Base-by-base conservation (phyloP, 2,888 invertebrate species). In the Lacanobia oleracea region DNA sequence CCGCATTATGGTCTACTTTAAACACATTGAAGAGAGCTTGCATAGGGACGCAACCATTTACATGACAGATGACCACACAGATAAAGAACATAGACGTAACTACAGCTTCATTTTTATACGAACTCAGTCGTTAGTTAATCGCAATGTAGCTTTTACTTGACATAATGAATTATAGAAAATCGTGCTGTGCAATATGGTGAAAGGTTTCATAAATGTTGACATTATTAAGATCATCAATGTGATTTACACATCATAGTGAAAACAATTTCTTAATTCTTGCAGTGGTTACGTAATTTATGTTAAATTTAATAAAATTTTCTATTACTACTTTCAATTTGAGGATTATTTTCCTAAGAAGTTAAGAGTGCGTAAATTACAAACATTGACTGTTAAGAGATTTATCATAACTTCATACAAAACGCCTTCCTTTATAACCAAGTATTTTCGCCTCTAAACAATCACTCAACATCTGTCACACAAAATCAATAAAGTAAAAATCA, bases 151-250 rank as follows among this genome's bases (percentile, higher is more conserved):
- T 80, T 84, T 84, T 80, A 82, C 79, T 77, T 80, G 74, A 75
- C 70, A 73, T 73, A 54, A 59, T 80, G 50, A 74, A 78, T 74
- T 71, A 73, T 70, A 75, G 67, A 65, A 75, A 56, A 72, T 56
- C 66, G 65, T 66, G 61, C 72, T 27, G 45, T 72, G 67, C 69
- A 63, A 65, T 83, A 73, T 62, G 65, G 87, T 87, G 86, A 87
- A 84, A 86, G 87, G 81, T 84, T 79, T 84, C 75, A 68, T 81
- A 76, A 79, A 81, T 73, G 68, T 79, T 71, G 67, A 72, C 63
- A 67, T 75, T 63, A 68, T 74, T 80, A 72, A 64, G 23, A 80
- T 69, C 67, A 67, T 74, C 72, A 37, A 70, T 72, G 45, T 37
- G 56, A 71, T 73, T 74, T 82, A 69, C 67, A 76, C 48, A 72